A percentile compares a stretch with the other conserved stretches of the same genome.
phyloP scores from a whole-genome alignment of 2,113 vertebrate genomes.

The Corydoras sp. region DNA sequence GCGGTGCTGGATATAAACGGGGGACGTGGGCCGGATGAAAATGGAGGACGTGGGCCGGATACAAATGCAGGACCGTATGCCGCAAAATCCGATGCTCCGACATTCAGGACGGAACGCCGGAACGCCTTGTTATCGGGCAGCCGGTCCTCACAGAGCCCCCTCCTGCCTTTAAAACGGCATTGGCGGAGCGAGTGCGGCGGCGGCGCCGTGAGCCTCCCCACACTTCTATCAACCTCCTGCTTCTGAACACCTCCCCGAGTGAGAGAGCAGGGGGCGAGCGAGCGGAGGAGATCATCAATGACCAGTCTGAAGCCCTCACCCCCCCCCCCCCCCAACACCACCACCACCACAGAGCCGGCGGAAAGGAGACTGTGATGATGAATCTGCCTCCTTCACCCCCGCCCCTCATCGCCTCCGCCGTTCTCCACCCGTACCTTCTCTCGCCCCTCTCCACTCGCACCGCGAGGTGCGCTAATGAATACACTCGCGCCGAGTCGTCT shows the following conservation, averaged over 20 bases:
- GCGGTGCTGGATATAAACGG: no score
- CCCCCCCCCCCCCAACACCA: constrained; percentile 6
- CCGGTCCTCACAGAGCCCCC: constrained; percentile 24
- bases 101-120: not conserved
- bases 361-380: constrained; percentile 26
- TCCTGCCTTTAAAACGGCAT: constrained; percentile 30
- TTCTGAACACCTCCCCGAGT: constrained; percentile 28
- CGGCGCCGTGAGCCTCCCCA: constrained; percentile 26
- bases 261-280: not conserved
- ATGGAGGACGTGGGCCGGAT: no score
- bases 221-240: constrained; percentile 24
- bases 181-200: constrained; percentile 14
- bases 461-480: constrained; percentile 46
- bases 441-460: constrained; percentile 7
- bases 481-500: constrained; percentile 44
- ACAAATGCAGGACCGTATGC: no score
- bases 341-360: not conserved
- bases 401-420: constrained; percentile 27
- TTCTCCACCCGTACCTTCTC: constrained; percentile 9
- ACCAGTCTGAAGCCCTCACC: constrained; percentile 22
- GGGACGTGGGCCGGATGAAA: no score
- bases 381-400: not conserved
- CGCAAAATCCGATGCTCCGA: not conserved
- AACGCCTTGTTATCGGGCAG: constrained; percentile 31
- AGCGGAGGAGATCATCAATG: constrained; percentile 21